phyloP scores from a whole-genome alignment of 2,888 invertebrate species.

The Drosophila meridionalis region DNA sequence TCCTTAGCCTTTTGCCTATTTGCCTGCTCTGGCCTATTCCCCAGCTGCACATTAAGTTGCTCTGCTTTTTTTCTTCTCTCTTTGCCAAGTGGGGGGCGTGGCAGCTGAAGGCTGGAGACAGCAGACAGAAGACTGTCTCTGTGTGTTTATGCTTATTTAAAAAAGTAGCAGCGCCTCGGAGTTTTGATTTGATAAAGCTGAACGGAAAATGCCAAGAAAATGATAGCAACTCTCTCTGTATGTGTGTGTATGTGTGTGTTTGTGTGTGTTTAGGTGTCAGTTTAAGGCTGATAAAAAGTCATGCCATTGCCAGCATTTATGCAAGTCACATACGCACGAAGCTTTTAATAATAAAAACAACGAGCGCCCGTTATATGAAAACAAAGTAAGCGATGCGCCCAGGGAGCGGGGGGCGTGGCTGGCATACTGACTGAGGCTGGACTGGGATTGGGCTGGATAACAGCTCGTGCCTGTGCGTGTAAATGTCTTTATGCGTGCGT shows the following conservation, averaged over 20 bases:
- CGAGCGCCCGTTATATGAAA: constrained; percentile 69
- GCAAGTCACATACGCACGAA: constrained; percentile 78
- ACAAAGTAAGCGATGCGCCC: constrained; percentile 54
- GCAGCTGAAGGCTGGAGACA: background rate
- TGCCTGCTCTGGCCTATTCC: constrained; percentile 53
- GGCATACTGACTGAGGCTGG: background rate
- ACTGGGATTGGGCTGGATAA: background rate
- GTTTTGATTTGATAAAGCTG: constrained; percentile 79
- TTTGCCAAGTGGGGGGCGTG: constrained; percentile 1
- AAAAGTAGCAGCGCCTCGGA: constrained; percentile 70
- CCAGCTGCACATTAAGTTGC: constrained; percentile 72
- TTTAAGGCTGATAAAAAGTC: constrained; percentile 64
- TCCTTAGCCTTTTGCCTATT: constrained; percentile 43
- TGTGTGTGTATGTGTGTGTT: background rate
- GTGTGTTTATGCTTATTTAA: constrained; percentile 79
- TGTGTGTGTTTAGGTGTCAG: constrained; percentile 48
- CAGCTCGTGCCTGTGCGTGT: constrained; percentile 59
- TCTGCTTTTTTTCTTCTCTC: background rate
- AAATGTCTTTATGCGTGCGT: constrained; percentile 60
- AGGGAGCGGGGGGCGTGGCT: background rate
- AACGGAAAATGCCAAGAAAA: constrained; percentile 55
- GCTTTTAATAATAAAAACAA: constrained; percentile 81
- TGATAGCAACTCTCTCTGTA: constrained; percentile 40
- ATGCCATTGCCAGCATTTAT: constrained; percentile 57
- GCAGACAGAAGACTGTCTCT: constrained; percentile 34